A percentile compares a stretch with the other conserved stretches of the same genome.
Evolutionary conservation across 2,797 vertebrate genomes (phyloP).

Genomic region (Gymnothorax javanicus): DNA sequence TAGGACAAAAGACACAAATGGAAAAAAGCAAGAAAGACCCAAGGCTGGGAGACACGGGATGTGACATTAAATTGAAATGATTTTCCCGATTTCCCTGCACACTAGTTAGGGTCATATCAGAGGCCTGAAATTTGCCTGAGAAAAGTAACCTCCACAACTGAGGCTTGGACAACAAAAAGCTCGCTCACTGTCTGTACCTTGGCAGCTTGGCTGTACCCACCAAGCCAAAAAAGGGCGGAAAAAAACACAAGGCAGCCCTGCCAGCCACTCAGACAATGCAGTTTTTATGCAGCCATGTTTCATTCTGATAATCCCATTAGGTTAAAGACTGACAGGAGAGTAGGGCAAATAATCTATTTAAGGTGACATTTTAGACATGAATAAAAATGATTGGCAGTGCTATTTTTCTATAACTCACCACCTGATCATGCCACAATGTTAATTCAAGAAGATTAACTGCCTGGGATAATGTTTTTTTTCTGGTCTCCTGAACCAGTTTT

Average conservation of each 20-base stretch:
- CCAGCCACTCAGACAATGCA: neutral
- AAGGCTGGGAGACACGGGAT: too few species aligned
- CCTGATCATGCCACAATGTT: neutral
- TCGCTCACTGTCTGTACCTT: neutral
- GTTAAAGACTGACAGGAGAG: neutral
- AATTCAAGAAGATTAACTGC: neutral
- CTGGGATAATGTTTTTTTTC: neutral
- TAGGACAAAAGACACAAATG: too few species aligned
- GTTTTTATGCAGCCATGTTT: neutral
- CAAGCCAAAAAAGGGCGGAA: neutral
- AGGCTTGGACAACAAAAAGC: neutral
- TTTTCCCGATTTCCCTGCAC: neutral
- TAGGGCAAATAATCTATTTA: neutral
- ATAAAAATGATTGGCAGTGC: neutral
- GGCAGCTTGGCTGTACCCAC: neutral
- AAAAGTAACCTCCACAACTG: neutral
- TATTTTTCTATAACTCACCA: neutral
- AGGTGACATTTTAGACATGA: neutral
- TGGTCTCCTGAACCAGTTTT: neutral
- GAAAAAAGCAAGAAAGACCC: too few species aligned
- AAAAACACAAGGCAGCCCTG: neutral
- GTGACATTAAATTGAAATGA: neutral
- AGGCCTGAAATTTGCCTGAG: neutral
- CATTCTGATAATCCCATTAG: slow-evolving; percentile 2
- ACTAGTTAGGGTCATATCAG: neutral